Evolutionary conservation across 2,888 invertebrate species (phyloP).

Genomic region (Zhengitettix transpicula): DNA sequence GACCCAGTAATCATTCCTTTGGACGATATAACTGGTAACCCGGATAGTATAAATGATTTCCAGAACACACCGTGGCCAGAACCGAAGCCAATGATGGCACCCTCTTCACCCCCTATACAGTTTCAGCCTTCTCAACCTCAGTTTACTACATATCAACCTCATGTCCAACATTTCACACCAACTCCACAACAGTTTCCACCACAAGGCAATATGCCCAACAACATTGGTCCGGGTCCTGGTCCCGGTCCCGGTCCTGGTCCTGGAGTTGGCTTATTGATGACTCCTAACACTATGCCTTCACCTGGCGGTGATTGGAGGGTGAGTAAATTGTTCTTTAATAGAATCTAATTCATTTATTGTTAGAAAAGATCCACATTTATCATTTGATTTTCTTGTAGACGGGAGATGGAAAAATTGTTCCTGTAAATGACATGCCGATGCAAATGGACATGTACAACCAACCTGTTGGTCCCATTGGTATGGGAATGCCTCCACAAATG

Average conservation of each 20-base stretch:
- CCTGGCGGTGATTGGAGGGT: constrained; percentile 16
- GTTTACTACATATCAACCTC: constrained; percentile 14
- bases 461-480: constrained; percentile 2
- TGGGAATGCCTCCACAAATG: neutral
- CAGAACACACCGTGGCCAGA: constrained; percentile 69
- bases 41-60: constrained; percentile 64
- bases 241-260: constrained; percentile 3
- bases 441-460: constrained; percentile 12
- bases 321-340: constrained; percentile 2
- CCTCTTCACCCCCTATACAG: constrained; percentile 8
- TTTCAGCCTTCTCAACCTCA: constrained; percentile 12
- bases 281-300: constrained; percentile 3
- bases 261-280: constrained; percentile 3
- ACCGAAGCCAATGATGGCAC: constrained; percentile 49
- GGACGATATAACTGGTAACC: constrained; percentile 72
- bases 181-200: constrained; percentile 9
- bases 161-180: neutral
- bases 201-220: neutral
- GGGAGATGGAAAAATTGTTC: constrained; percentile 16
- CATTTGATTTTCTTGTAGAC: constrained; percentile 13
- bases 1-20: constrained; percentile 75
- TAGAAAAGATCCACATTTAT: neutral
- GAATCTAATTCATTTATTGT: neutral
- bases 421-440: constrained; percentile 10
- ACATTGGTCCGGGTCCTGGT: neutral